These are phyloP conservation scores for Lemur catta DNA, from an alignment of 2,797 vertebrate species.

Conservation along the genomic window DNA sequence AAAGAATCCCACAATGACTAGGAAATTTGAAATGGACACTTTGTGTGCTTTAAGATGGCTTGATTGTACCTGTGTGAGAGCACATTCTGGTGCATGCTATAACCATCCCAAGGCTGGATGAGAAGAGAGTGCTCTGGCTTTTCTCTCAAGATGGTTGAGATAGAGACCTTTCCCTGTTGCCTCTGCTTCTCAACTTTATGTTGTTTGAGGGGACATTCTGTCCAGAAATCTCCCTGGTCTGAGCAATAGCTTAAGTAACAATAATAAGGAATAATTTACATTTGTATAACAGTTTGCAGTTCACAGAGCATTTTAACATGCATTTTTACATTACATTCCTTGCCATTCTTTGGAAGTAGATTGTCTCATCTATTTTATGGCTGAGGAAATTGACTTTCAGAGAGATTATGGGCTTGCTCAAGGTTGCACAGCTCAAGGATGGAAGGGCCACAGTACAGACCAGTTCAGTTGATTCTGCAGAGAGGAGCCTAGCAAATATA, in stretches of 20 bases:
- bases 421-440: not conserved
- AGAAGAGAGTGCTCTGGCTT: not conserved
- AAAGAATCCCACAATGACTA: conserved; percentile 59
- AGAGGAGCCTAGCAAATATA: not conserved
- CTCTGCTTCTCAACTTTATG: not conserved
- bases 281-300: not conserved
- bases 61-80: not conserved
- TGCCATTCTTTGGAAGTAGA: not conserved
- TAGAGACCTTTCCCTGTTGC: not conserved
- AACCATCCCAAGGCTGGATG: not conserved
- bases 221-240: not conserved
- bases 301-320: not conserved
- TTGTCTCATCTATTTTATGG: not conserved
- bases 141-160: not conserved
- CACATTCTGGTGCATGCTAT: not conserved
- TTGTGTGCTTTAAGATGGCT: conserved; percentile 38
- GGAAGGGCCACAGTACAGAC: not conserved
- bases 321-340: conserved; percentile 15
- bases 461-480: not conserved
- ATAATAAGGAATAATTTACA: not conserved
- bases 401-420: not conserved
- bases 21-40: conserved; percentile 55
- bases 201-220: conserved; percentile 28
- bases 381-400: conserved; percentile 40
- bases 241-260: not conserved